Base-by-base conservation (phyloP, 2,797 vertebrate genomes). In the Squalus acanthias region DNA sequence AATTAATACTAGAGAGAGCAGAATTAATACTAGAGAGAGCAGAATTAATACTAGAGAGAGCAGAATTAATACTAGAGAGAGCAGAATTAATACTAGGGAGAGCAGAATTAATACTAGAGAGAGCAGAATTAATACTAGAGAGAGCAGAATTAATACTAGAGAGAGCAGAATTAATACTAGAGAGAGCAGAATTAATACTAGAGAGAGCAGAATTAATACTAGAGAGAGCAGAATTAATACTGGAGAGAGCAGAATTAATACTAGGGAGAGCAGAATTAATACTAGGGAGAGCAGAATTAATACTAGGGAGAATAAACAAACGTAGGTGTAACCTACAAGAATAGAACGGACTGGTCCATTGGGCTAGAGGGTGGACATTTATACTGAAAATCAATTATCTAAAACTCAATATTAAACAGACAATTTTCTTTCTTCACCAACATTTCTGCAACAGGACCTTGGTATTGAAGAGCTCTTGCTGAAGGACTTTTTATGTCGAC, bases 131-230 rank as follows among this genome's bases (percentile, higher is more conserved):
- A 46, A 85, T 46, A 3, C 39, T 5, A 74, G 26, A 33, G 39
- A 85, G n/a, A 85, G n/a, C n/a, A n/a, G n/a, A n/a, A n/a, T n/a
- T n/a, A 85, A 85, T 85, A 85, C 39, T 85, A 46, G 79, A 85
- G 63, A 63, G 39, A 22, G 79, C 39, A 85, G 79, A 74, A 46
- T n/a, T 39, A 82, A 85, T 46, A 85, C 20, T 33, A n/a, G n/a
- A 57, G 53, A 39, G 74, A 79, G 0, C 15, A 85, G n/a, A 8
- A 85, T 85, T 46, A 46, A 85, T 46, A 3, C 39, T 17, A 74
- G 26, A 74, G 39, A 22, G 5, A 57, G 53, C 53, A 57, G 53
- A 57, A 39, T 39, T 39, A 39, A 57, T 57, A 57, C 53, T 57
- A 57, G 53, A 57, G 5, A 57, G 39, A 22, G 46, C 39, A 50